Percentiles rank a stretch among this genome's conserved stretches.
Evolutionary conservation across 1,140 invertebrate species (phyloP).

Genomic region (Bombus sibiricus): DNA sequence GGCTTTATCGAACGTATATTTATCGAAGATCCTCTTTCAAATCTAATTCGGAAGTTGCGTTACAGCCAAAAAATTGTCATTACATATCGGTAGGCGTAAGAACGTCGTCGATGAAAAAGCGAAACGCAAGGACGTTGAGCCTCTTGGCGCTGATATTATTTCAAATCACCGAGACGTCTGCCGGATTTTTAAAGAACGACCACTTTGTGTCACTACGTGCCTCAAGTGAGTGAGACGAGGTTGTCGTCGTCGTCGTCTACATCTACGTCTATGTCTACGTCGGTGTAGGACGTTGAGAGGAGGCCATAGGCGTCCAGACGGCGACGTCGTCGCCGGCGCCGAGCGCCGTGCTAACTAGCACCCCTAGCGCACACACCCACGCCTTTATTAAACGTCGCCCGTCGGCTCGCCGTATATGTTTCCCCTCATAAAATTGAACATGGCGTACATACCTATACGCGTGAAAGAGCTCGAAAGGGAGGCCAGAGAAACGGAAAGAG

Average conservation of each 20-base stretch:
- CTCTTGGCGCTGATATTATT: conserved; percentile 26
- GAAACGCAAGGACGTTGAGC: background rate
- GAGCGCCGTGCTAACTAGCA: conserved; percentile 78
- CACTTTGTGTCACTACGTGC: conserved; percentile 66
- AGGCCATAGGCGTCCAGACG: conserved; percentile 79
- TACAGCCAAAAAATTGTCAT: background rate
- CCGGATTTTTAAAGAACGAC: conserved; percentile 62
- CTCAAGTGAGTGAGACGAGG: conserved; percentile 65
- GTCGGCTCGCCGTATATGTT: conserved; percentile 73
- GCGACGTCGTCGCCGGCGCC: conserved; percentile 78
- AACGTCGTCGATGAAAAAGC: background rate
- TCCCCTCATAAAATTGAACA: conserved; percentile 78
- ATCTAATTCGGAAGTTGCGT: too few relatives aligned
- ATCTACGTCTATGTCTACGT: conserved; percentile 52
- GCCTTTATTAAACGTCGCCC: conserved; percentile 80
- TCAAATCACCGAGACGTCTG: conserved; percentile 44
- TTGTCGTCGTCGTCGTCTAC: conserved; percentile 44
- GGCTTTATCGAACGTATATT: too few relatives aligned
- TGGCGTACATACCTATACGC: conserved; percentile 68
- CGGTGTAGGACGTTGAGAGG: conserved; percentile 73
- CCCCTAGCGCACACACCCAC: conserved; percentile 75
- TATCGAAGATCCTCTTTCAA: too few relatives aligned
- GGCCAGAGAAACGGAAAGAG: background rate
- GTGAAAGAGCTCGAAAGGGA: conserved; percentile 38
- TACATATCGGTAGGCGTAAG: fast-evolving